Evolutionary conservation across 2,888 invertebrate species (phyloP), one percentile per base, ranked within the genome.

Genomic region (Ormyrus pomaceus): DNA sequence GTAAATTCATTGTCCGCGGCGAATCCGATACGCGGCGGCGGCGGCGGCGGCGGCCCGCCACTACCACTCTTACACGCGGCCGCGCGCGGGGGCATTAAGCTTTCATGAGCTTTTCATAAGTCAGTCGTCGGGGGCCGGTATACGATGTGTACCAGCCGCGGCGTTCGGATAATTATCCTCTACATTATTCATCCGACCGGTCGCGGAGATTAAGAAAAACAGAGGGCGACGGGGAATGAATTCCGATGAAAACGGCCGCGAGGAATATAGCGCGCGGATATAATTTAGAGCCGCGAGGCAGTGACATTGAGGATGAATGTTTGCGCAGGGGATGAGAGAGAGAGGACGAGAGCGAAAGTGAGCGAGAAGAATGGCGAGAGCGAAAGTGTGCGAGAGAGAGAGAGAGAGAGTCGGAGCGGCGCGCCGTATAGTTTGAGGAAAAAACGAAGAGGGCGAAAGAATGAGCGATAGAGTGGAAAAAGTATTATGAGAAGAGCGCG

Each of bases 91-190:
- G 58, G 48, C 74, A 81, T 81, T 77, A 77, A 77, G 77, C 77
- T 81, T 81, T 77, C 81, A 81, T 74, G 81, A 81, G 81, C 77
- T 81, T 77, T 77, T 81, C 81, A 71, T 81, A 77, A 81, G 77
- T 77, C 74, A 58, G 68, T 13, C 53, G 71, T 45, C 0, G 13
- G n/a, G 70, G 19, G 19, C 19, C 19, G 19, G 19, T 19, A 13
- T 13, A 19, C 19, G 19, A 19, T 19, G 19, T 19, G 19, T 19
- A 19, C 19, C 19, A 46, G 51, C 46, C 45, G 51, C 45, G 51
- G 59, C 62, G 56, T 76, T 76, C 62, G 73, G 80, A 19, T 74
- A 81, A 81, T 81, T 81, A 81, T 77, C 70, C 56, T 48, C 62
- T 81, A 77, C 74, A 81, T 81, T 77, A 81, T 81, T 81, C 81